A percentile compares a stretch with the other conserved stretches of the same genome.
Evolutionary conservation across 1,140 invertebrate species (phyloP).

Genomic region (Aphaenogaster rudis): DNA sequence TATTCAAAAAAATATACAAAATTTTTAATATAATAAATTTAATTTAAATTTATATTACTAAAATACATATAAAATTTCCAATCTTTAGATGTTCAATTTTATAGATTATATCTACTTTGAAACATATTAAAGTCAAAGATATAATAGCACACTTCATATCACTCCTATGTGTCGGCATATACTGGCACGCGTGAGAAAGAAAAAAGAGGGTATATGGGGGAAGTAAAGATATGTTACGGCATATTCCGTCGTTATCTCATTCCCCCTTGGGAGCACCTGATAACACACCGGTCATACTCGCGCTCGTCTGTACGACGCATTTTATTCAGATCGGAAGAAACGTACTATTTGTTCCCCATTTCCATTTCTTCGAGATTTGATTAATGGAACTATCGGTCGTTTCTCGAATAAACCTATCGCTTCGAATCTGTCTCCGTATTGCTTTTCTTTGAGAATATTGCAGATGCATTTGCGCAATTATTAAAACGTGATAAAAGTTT

Average conservation of each 20-base stretch:
- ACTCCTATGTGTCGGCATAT: neutral
- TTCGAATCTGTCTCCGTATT: neutral
- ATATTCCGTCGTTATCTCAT: conserved; percentile 76
- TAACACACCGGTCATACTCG: conserved; percentile 69
- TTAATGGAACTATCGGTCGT: conserved; percentile 54
- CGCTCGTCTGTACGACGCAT: conserved; percentile 11
- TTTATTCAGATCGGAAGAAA: conserved; percentile 52
- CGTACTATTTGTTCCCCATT: conserved; percentile 36
- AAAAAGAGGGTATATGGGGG: conserved; percentile 41
- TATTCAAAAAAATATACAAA: conserved; percentile 5
- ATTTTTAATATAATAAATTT: neutral
- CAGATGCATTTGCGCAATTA: conserved; percentile 6
- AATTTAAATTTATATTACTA: neutral
- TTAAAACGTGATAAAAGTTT: neutral
- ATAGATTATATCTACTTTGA: neutral
- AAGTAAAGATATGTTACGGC: conserved; percentile 69
- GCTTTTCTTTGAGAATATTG: neutral
- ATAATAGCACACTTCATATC: neutral
- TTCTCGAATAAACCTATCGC: conserved; percentile 45
- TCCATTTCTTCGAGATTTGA: conserved; percentile 48
- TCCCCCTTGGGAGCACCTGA: conserved; percentile 69
- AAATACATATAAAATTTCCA: neutral
- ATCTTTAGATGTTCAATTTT: conserved; percentile 6
- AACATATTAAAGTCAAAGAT: neutral
- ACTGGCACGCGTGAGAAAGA: conserved; percentile 32